These are phyloP conservation scores for Columbina picui DNA, from an alignment of 2,113 vertebrate species.

Conservation along the genomic window DNA sequence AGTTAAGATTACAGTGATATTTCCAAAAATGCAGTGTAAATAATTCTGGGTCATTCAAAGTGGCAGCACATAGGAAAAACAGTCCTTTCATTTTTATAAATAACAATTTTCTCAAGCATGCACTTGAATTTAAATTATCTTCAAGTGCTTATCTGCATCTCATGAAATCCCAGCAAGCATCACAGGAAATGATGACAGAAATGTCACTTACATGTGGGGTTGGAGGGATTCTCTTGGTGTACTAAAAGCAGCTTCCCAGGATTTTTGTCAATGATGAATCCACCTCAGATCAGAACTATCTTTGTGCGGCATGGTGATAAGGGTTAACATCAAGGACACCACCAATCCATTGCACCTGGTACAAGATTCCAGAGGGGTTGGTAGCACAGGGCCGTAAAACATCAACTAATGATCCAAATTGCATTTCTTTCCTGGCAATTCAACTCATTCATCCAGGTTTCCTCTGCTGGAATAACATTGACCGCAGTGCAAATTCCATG, in stretches of 20 bases:
- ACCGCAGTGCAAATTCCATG: background rate
- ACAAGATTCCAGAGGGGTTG: background rate
- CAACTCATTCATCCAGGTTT: background rate
- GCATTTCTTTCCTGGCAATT: background rate
- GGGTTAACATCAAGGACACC: background rate
- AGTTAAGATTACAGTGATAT: conserved; percentile 53
- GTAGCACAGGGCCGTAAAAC: background rate
- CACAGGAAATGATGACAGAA: background rate
- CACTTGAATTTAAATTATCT: background rate
- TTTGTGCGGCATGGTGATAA: background rate
- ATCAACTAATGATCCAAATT: background rate
- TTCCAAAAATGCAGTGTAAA: conserved; percentile 46
- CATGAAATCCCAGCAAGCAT: background rate
- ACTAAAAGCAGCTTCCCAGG: background rate
- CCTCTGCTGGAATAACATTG: background rate
- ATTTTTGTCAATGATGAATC: background rate
- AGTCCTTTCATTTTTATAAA: conserved; percentile 6
- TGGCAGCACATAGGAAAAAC: background rate
- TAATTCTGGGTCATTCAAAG: conserved; percentile 55
- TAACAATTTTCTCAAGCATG: background rate
- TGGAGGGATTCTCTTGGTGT: background rate
- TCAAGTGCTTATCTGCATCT: background rate
- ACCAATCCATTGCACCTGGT: background rate
- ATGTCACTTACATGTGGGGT: background rate
- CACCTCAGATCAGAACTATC: background rate